phyloP scores from a whole-genome alignment of 2,888 invertebrate species.

The Pheosia gnoma region DNA sequence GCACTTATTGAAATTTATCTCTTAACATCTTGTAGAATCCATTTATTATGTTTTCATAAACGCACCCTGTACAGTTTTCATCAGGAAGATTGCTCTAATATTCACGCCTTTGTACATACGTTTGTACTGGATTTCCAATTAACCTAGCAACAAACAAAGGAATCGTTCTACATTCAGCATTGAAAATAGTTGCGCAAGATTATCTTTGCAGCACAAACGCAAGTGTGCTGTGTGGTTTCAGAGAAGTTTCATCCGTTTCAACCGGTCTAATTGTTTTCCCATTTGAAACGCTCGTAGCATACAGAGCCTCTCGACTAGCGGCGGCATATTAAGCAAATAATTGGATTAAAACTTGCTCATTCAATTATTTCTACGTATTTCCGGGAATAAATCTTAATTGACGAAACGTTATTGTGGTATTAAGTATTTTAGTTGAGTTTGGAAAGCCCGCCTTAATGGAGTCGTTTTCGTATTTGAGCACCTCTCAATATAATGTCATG shows the following conservation, averaged over 20 bases:
- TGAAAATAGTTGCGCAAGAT: conserved; percentile 39
- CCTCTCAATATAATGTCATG: too few species aligned
- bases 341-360: conserved; percentile 53
- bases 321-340: conserved; percentile 53
- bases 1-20: too few species aligned
- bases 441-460: background rate
- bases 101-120: conserved; percentile 11
- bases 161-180: conserved; percentile 38
- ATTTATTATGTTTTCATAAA: too few species aligned
- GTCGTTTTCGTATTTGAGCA: too few species aligned
- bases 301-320: conserved; percentile 43
- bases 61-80: background rate
- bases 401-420: conserved; percentile 22
- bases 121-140: conserved; percentile 20
- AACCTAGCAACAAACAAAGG: conserved; percentile 15
- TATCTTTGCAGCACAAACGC: conserved; percentile 23
- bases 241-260: conserved; percentile 22
- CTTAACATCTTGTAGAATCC: too few species aligned
- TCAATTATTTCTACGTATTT: conserved; percentile 35
- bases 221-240: conserved; percentile 44
- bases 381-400: conserved; percentile 35
- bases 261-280: conserved; percentile 59
- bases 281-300: conserved; percentile 49
- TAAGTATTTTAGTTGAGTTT: conserved; percentile 11
- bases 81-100: conserved; percentile 1